Percentiles rank a stretch among this genome's conserved stretches.
phyloP scores from a whole-genome alignment of 2,888 invertebrate genomes.

The Camptogramma bilineatum region DNA sequence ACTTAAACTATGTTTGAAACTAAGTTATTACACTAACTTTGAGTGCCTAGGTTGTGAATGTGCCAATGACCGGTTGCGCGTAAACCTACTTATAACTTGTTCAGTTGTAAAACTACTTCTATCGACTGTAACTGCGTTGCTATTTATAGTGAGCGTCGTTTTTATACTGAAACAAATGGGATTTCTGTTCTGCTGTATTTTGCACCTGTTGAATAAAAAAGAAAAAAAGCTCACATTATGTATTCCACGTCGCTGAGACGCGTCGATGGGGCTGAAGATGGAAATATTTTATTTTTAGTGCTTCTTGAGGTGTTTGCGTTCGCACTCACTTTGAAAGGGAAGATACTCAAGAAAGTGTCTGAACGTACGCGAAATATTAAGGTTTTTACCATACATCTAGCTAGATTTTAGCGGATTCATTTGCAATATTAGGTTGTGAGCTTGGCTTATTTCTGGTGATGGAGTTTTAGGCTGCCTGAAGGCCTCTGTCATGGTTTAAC shows the following conservation, averaged over 20 bases:
- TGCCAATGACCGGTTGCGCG: background rate
- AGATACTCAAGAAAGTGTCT: background rate
- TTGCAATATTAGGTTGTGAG: too few relatives aligned
- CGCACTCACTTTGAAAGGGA: constrained; percentile 3
- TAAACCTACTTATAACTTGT: background rate
- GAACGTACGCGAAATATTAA: background rate
- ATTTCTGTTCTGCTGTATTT: constrained; percentile 25
- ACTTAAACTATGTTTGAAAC: too few relatives aligned
- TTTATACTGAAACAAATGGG: constrained; percentile 35
- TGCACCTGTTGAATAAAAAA: constrained; percentile 40
- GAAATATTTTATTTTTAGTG: constrained; percentile 19
- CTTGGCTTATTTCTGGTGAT: too few relatives aligned
- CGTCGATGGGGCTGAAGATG: constrained; percentile 36
- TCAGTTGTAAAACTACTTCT: constrained; percentile 11
- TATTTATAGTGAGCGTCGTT: constrained; percentile 37
- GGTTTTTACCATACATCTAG: background rate
- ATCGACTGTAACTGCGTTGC: constrained; percentile 14
- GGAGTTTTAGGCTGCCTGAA: too few relatives aligned
- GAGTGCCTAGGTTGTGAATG: background rate
- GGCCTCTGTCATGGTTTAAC: too few relatives aligned
- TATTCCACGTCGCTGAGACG: constrained; percentile 31
- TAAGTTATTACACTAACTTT: background rate
- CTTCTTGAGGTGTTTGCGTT: background rate
- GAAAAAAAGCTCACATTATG: constrained; percentile 26
- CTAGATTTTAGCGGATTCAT: too few relatives aligned